A percentile compares a stretch with the other conserved stretches of the same genome.
phyloP scores from a whole-genome alignment of 2,113 vertebrate genomes.

The Chloroceryle aenea region DNA sequence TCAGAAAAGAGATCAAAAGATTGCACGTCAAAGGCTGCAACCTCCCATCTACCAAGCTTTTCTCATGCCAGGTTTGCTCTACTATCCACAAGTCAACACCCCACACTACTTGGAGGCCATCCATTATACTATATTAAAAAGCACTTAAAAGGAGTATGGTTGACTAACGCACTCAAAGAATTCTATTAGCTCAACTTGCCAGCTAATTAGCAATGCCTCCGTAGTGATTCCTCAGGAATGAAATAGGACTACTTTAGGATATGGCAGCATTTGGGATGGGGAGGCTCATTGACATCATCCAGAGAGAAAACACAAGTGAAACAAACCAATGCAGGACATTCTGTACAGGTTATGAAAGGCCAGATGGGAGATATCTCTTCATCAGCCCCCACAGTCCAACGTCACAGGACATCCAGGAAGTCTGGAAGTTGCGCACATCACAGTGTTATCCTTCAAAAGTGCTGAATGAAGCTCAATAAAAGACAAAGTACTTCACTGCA shows the following conservation, averaged over 20 bases:
- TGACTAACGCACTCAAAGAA: neutral
- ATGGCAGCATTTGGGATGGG: neutral
- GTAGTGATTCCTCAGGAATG: neutral
- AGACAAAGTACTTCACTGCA: neutral
- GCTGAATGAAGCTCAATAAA: neutral
- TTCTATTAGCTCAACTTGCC: neutral
- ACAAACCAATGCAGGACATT: neutral
- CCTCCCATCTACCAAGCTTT: neutral
- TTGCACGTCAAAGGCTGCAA: neutral
- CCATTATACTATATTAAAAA: neutral
- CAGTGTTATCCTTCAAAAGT: neutral
- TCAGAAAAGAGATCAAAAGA: slow-evolving; percentile 25
- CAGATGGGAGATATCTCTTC: neutral
- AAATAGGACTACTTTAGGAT: neutral
- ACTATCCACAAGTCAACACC: neutral
- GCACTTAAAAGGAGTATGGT: neutral
- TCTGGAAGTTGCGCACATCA: neutral
- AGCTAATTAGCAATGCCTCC: neutral
- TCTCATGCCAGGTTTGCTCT: slow-evolving; percentile 16
- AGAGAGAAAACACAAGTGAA: neutral
- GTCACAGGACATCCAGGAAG: neutral
- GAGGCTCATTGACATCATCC: neutral
- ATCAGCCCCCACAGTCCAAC: neutral
- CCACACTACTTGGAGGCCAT: neutral
- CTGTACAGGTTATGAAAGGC: neutral